Evolutionary conservation across 2,113 vertebrate species (phyloP).

Genomic region (Hydrochoerus hydrochaeris): DNA sequence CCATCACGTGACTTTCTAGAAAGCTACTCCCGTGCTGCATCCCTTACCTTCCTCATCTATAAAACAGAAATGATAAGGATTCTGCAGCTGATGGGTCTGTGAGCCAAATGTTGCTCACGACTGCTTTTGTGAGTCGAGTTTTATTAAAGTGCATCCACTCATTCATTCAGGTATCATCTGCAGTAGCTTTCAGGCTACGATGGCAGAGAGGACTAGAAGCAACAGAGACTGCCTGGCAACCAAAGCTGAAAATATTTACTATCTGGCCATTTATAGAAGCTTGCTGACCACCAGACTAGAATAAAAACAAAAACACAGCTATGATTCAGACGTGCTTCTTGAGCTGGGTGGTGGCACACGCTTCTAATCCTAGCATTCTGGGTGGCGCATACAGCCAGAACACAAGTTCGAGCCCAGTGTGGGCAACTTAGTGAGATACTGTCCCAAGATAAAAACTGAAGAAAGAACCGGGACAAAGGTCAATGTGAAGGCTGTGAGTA

Average conservation of each 20-base stretch:
- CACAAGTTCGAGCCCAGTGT: neutral
- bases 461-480: neutral
- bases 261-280: neutral
- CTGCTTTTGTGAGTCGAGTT: constrained; percentile 18
- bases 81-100: neutral
- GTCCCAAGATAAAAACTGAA: neutral
- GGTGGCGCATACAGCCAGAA: neutral
- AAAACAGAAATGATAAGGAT: neutral
- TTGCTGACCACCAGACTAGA: neutral
- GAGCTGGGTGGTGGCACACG: neutral
- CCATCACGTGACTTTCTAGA: neutral
- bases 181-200: neutral
- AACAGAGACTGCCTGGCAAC: neutral
- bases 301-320: constrained; percentile 16
- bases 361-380: neutral
- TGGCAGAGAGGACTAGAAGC: neutral
- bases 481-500: neutral
- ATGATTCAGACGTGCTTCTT: constrained; percentile 7
- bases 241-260: neutral
- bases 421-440: neutral
- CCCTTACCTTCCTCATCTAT: neutral
- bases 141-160: neutral
- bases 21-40: neutral
- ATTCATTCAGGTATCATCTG: neutral
- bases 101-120: neutral